Evolutionary conservation across 2,797 vertebrate genomes (phyloP).

Genomic region (Propithecus deckenii): DNA sequence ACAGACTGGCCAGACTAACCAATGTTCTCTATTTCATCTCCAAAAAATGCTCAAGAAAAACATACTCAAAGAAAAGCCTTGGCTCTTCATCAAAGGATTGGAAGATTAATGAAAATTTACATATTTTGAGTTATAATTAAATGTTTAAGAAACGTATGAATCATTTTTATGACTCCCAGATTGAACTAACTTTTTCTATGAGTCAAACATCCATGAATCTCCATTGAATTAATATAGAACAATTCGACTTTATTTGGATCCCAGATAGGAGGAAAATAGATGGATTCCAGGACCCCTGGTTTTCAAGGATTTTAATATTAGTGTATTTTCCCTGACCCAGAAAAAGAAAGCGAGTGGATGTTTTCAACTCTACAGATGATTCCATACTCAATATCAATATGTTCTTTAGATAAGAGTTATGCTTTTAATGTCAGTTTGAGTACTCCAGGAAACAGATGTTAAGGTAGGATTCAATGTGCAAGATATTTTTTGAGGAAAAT

Average conservation of each 20-base stretch:
- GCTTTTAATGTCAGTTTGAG: background rate
- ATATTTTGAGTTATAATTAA: slow-evolving; percentile 32
- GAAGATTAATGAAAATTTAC: background rate
- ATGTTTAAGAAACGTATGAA: background rate
- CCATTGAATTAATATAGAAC: slow-evolving; percentile 32
- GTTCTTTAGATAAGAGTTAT: background rate
- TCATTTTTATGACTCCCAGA: slow-evolving; percentile 11
- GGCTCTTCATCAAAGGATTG: background rate
- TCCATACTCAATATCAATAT: background rate
- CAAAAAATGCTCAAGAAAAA: background rate
- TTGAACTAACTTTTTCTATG: background rate
- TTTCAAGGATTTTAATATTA: slow-evolving; percentile 23
- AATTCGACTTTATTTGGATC: background rate
- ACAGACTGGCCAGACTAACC: background rate
- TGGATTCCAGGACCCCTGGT: background rate
- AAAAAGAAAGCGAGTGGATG: background rate
- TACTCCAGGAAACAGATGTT: background rate
- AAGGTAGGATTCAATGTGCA: background rate
- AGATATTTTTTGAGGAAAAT: background rate
- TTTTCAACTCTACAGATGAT: slow-evolving; percentile 7
- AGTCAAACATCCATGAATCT: background rate
- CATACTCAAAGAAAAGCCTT: background rate
- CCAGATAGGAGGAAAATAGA: background rate
- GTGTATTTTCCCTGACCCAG: slow-evolving; percentile 12
- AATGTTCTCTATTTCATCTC: background rate